Evolutionary conservation across 35 echinoderm and acorn worm species (phyloP), one percentile per base, ranked within the genome.

Genomic region (Ptychodera flava): DNA sequence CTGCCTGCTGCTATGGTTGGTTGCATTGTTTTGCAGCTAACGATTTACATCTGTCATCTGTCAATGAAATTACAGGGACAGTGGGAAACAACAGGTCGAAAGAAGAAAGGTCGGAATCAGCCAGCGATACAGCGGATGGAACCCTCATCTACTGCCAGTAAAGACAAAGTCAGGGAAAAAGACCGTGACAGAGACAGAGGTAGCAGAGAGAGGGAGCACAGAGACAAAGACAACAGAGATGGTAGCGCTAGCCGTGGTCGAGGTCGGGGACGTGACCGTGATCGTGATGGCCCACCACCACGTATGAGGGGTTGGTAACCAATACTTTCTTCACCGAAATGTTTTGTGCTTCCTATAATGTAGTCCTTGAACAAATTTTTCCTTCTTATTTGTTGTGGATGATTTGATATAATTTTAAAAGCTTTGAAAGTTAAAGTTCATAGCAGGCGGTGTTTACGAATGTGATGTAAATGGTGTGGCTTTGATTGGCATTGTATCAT

Each of bases 231-330:
- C 16, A 81, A 79, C 78, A 91, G 87, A 89, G 93, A 95, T 35
- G 85, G 90, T 0, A 64, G 84, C 35, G 29, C 32, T 83, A 82
- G 91, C 16, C 32, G 77, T 1, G 78, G 85, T 29, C 84, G 84
- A 30, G 52, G 80, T 33, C 36, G 91, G 22, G 96, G 96, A 35
- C 79, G 89, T 36, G 92, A 90, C n/a, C 88, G 91, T 35, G 92
- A 90, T 27, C 91, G 95, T 36, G 96, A 90, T 32, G 90, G 90
- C 28, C 82, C 94, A 14, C 96, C 96, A 32, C 96, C 96, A 37
- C 82, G 96, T 76, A 99, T 99, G 96, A 99, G 91, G 94, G 96
- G 96, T 98, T 37, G 84, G 86, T 78, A 27, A 29, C n/a, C n/a
- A n/a, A n/a, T n/a, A n/a, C n/a, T n/a, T n/a, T n/a, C n/a, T n/a